Evolutionary conservation across 2,888 invertebrate species (phyloP).

Genomic region (Aleiodes testaceus): DNA sequence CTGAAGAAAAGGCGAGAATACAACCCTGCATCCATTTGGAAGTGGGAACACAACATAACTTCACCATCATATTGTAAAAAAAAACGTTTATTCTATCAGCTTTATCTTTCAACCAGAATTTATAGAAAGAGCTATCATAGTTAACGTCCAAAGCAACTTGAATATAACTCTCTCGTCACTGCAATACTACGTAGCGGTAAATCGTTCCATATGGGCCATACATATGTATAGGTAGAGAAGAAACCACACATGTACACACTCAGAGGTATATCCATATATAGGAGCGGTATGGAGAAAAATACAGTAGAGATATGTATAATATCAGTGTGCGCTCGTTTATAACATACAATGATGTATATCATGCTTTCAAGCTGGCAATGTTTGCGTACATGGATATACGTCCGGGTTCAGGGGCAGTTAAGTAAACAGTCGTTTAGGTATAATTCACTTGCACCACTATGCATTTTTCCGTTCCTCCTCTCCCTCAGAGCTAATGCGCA

Average conservation of each 20-base stretch:
- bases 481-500: slow-evolving; percentile 5
- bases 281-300: background rate
- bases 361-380: slow-evolving; percentile 36
- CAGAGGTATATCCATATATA: background rate
- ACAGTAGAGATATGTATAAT: slow-evolving; percentile 37
- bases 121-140: slow-evolving; percentile 48
- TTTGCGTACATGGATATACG: slow-evolving; percentile 41
- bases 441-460: slow-evolving; percentile 37
- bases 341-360: slow-evolving; percentile 22
- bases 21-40: too few relatives aligned
- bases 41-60: too few relatives aligned
- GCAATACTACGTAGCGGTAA: slow-evolving; percentile 60
- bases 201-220: slow-evolving; percentile 52
- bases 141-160: slow-evolving; percentile 42
- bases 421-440: slow-evolving; percentile 49
- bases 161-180: slow-evolving; percentile 47
- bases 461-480: slow-evolving; percentile 38
- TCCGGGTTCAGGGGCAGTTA: slow-evolving; percentile 58
- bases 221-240: slow-evolving; percentile 32
- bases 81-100: slow-evolving; percentile 19
- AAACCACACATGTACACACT: slow-evolving; percentile 17
- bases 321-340: slow-evolving; percentile 37
- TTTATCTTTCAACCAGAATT: slow-evolving; percentile 40
- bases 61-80: too few relatives aligned
- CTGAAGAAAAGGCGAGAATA: too few relatives aligned